These are phyloP conservation scores for Lepidocyrtoides sp. DNA, from an alignment of 2,888 invertebrate genomes.

Conservation along the genomic window DNA sequence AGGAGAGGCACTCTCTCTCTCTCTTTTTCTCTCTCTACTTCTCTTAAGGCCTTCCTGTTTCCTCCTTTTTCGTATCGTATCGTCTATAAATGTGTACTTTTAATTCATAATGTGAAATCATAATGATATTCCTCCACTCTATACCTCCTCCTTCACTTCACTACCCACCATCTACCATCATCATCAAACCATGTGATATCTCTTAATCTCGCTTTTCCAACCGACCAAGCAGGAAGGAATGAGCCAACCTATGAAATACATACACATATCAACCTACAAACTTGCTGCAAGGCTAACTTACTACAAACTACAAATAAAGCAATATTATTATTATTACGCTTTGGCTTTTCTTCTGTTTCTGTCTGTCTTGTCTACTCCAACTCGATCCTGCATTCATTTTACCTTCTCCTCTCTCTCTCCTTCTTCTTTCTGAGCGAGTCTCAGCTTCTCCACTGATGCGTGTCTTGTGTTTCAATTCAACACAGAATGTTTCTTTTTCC, in stretches of 20 bases:
- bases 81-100: slow-evolving; percentile 58
- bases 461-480: slow-evolving; percentile 56
- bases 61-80: slow-evolving; percentile 52
- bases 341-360: not conserved
- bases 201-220: slow-evolving; percentile 73
- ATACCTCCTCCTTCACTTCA: too few relatives aligned
- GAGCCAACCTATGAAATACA: not conserved
- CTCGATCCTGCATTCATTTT: slow-evolving; percentile 32
- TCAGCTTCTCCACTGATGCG: slow-evolving; percentile 34
- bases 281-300: not conserved
- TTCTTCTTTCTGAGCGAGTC: not conserved
- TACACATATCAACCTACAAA: not conserved
- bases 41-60: slow-evolving; percentile 54
- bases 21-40: too few relatives aligned
- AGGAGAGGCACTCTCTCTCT: too few relatives aligned
- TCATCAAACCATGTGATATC: slow-evolving; percentile 62
- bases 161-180: not conserved
- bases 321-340: too few relatives aligned
- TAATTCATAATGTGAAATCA: slow-evolving; percentile 67
- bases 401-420: not conserved
- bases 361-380: not conserved
- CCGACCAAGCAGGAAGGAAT: slow-evolving; percentile 29
- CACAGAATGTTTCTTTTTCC: slow-evolving; percentile 12
- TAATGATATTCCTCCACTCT: slow-evolving; percentile 68
- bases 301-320: slow-evolving; percentile 36